phyloP scores from a whole-genome alignment of 2,888 invertebrate genomes.

The Agrenia bidenticulata region DNA sequence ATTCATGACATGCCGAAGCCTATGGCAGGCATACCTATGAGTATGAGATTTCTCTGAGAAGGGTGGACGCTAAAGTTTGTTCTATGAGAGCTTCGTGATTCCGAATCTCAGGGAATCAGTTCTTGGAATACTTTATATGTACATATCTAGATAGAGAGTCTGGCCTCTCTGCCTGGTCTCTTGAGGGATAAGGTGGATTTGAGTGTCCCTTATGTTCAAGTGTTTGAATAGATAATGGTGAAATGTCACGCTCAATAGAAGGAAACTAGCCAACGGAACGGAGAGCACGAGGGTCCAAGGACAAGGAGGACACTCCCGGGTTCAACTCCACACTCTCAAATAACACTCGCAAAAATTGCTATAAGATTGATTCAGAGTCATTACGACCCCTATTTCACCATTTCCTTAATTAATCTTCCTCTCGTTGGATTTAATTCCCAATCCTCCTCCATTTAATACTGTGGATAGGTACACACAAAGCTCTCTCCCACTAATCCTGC shows the following conservation, averaged over 20 bases:
- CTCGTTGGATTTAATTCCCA: slow-evolving; percentile 10
- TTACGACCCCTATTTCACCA: slow-evolving; percentile 40
- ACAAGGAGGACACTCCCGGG: too few relatives aligned
- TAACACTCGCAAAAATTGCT: slow-evolving; percentile 45
- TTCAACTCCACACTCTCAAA: slow-evolving; percentile 2
- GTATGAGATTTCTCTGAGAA: too few relatives aligned
- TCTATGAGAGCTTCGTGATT: too few relatives aligned
- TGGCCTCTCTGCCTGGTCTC: too few relatives aligned
- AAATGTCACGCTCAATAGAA: slow-evolving; percentile 45
- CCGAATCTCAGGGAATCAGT: too few relatives aligned
- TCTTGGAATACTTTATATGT: too few relatives aligned
- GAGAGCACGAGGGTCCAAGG: slow-evolving; percentile 26
- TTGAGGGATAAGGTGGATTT: too few relatives aligned
- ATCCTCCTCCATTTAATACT: neutral
- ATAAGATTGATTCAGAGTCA: slow-evolving; percentile 51
- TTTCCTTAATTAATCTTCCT: slow-evolving; percentile 47
- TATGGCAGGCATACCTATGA: too few relatives aligned
- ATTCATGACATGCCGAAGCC: too few relatives aligned
- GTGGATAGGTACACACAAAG: too few relatives aligned
- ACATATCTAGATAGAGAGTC: too few relatives aligned
- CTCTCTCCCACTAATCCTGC: slow-evolving; percentile 3
- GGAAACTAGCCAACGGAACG: slow-evolving; percentile 41
- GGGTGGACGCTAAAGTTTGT: too few relatives aligned
- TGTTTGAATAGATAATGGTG: slow-evolving; percentile 36
- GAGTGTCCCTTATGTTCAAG: slow-evolving; percentile 1